These are phyloP conservation scores for Rhingia rostrata DNA, from an alignment of 2,888 invertebrate species.

Conservation along the genomic window DNA sequence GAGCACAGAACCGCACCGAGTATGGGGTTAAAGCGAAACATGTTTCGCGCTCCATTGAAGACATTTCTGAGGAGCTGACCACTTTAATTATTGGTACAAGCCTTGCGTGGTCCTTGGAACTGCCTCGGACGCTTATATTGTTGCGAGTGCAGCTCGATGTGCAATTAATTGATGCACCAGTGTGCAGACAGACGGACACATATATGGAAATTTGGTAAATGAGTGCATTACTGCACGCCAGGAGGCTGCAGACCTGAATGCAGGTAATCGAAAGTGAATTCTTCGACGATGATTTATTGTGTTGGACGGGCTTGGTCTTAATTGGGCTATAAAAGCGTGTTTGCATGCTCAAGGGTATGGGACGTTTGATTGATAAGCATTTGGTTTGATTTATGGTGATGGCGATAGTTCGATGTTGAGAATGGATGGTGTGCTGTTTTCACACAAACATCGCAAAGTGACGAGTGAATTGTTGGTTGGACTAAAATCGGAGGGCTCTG, in stretches of 20 bases:
- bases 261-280: conserved; percentile 68
- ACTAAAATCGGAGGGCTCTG: too few relatives aligned
- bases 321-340: conserved; percentile 68
- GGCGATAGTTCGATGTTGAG: conserved; percentile 5
- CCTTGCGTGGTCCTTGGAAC: conserved; percentile 26
- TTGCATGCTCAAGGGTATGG: conserved; percentile 43
- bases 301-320: conserved; percentile 53
- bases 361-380: conserved; percentile 46
- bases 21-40: conserved; percentile 19
- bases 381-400: conserved; percentile 47
- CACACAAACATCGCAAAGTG: too few relatives aligned
- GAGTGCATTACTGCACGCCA: conserved; percentile 42
- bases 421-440: not conserved
- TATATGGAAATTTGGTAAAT: conserved; percentile 64
- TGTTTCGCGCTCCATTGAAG: conserved; percentile 62
- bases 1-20: not conserved
- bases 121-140: not conserved
- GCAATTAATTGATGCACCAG: conserved; percentile 46
- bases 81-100: conserved; percentile 60
- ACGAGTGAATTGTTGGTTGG: too few relatives aligned
- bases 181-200: not conserved
- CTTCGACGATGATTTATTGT: conserved; percentile 61
- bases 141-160: conserved; percentile 27
- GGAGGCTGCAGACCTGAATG: conserved; percentile 23
- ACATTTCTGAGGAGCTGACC: conserved; percentile 46